phyloP scores from a whole-genome alignment of 2,888 invertebrate species.

The Bombylius major region DNA sequence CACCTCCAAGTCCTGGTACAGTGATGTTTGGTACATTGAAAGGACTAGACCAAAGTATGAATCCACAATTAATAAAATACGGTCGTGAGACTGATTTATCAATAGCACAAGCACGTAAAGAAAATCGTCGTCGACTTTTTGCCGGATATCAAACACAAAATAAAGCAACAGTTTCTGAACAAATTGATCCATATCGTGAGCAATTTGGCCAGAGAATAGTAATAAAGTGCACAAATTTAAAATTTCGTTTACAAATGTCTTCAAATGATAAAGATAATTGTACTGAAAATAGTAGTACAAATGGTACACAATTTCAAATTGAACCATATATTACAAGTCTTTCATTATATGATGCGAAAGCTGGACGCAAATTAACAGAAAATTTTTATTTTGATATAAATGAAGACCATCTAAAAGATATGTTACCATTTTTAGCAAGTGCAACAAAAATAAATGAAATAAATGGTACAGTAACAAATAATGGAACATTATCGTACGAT shows the following conservation, averaged over 20 bases:
- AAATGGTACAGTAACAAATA: constrained; percentile 12
- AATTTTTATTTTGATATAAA: constrained; percentile 87
- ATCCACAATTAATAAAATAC: constrained; percentile 81
- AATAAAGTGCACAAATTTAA: constrained; percentile 69
- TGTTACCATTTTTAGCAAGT: constrained; percentile 31
- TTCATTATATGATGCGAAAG: constrained; percentile 79
- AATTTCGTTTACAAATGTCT: constrained; percentile 72
- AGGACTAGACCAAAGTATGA: constrained; percentile 83
- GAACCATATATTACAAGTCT: constrained; percentile 90
- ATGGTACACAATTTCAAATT: constrained; percentile 55
- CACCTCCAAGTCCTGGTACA: constrained; percentile 47
- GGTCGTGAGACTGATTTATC: constrained; percentile 82
- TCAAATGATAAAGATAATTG: constrained; percentile 11
- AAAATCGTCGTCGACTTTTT: constrained; percentile 68
- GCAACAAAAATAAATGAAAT: constrained; percentile 9
- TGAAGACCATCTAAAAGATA: constrained; percentile 52
- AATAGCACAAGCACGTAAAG: constrained; percentile 67
- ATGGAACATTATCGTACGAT: constrained; percentile 32
- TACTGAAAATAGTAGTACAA: constrained; percentile 50
- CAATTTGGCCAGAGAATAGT: constrained; percentile 78
- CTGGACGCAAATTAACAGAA: constrained; percentile 79
- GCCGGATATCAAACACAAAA: constrained; percentile 45
- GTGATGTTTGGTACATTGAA: constrained; percentile 70
- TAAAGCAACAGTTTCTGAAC: constrained; percentile 37
- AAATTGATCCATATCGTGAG: constrained; percentile 67